Percentiles rank a stretch among this genome's conserved stretches.
Evolutionary conservation across 2,888 invertebrate genomes (phyloP).

Genomic region (Coleophora deauratella): DNA sequence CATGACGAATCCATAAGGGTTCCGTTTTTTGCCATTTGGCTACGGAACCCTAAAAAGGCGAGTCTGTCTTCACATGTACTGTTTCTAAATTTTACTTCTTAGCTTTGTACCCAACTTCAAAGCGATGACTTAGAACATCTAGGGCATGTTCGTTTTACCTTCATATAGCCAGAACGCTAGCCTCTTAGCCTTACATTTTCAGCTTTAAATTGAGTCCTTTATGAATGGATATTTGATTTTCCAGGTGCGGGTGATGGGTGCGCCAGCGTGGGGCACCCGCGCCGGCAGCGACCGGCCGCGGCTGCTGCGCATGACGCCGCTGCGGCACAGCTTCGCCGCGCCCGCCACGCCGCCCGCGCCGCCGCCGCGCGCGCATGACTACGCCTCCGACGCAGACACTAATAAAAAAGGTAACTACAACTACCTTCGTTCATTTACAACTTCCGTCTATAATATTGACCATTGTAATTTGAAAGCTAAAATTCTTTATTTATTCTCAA

Average conservation of each 20-base stretch:
- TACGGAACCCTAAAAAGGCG: too few relatives aligned
- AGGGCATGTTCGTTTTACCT: too few relatives aligned
- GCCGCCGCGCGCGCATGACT: slow-evolving; percentile 54
- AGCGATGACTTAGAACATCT: too few relatives aligned
- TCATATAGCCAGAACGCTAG: too few relatives aligned
- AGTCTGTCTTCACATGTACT: too few relatives aligned
- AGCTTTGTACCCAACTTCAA: too few relatives aligned
- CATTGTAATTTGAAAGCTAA: slow-evolving; percentile 1
- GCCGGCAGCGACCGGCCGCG: slow-evolving; percentile 68
- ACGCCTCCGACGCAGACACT: slow-evolving; percentile 76
- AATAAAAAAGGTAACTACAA: slow-evolving; percentile 70
- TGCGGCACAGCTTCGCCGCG: slow-evolving; percentile 73
- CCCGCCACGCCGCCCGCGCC: slow-evolving; percentile 62
- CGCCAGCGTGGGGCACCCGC: slow-evolving; percentile 66
- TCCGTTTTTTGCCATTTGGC: too few relatives aligned
- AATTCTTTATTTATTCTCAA: background rate
- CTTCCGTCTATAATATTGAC: slow-evolving; percentile 5
- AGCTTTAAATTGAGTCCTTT: too few relatives aligned
- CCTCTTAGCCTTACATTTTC: too few relatives aligned
- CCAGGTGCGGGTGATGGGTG: slow-evolving; percentile 45
- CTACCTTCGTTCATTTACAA: too few relatives aligned
- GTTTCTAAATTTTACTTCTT: too few relatives aligned
- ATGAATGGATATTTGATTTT: background rate
- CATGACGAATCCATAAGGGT: too few relatives aligned
- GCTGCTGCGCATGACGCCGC: slow-evolving; percentile 73